Evolutionary conservation across 2,888 invertebrate species (phyloP), one percentile per base, ranked within the genome.

Genomic region (Trachelus stipa): DNA sequence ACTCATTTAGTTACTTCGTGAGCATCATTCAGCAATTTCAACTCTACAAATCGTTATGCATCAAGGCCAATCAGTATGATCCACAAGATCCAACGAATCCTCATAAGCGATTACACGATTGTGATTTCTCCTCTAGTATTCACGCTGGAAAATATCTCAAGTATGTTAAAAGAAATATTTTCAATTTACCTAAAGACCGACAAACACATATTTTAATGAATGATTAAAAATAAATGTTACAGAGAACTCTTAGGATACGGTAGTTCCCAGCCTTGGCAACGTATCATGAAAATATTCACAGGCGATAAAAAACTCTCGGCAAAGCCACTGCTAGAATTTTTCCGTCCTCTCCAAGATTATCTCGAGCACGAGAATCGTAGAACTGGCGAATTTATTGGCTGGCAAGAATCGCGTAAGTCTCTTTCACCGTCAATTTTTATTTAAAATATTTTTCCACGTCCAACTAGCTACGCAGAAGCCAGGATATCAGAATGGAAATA

Each of bases 231-330:
- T 56, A 56, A 2, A 23, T 1, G 6, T 56, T 56, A 23, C 56
- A 56, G 23, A 56, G 56, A 56, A 56, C 56, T 56, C 23, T 56
- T 56, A 23, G 56, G 56, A 9, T 23, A 23, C 23, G 56, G 56
- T 0, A 56, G 56, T 56, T 35, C 34, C 34, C 69, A 69, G n/a
- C 78, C 73, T 81, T 77, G 79, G 80, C 79, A 76, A 73, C 56
- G 34, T 69, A 12, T 34, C 12, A 1, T 3, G 23, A 75, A 76
- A 76, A 34, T 78, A 34, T 74, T 77, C 37, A 73, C 34, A 74
- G 35, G 71, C 23, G 40, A 73, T 23, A 23, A 6, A 12, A n/a
- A 71, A 6, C 23, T 40, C 11, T 30, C 15, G 33, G 37, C 15
- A 23, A 68, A 69, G 15, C 56, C 56, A 6, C 75, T 77, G 30